Base-by-base conservation (phyloP, 53 echinoderm and acorn worm species). In the Arbacia lixula region DNA sequence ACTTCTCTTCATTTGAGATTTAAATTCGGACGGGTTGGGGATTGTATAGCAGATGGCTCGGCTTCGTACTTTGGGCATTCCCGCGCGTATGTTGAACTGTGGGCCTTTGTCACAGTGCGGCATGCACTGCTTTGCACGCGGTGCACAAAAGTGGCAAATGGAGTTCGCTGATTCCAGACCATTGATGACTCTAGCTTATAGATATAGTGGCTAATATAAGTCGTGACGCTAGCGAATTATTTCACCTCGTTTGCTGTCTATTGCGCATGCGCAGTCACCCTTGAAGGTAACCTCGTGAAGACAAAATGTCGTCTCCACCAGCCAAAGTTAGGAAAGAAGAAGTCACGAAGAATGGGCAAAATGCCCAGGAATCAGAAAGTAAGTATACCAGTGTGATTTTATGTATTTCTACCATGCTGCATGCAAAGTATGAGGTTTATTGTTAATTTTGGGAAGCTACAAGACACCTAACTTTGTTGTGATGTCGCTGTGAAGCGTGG, bases 311-410 rank as follows among this genome's bases (percentile, higher is more conserved):
- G 79, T 78, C 79, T 60, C 79, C 79, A 60, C 79, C 79, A 78
- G 79, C 79, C 37, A 96, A 96, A 93, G 86, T 96, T 87, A 89
- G 92, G 89, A 96, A 96, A 88, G 97, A 94, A 89, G 97, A 96
- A 85, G 85, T 91, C 73, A 91, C 91, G 83, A 96, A 96, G 81
- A 96, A 96, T 90, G 97, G 97, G 67, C 91, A 96, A 84, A 91
- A 96, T 87, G 93, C 83, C 63, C 93, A 91, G 35, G 97, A 96
- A 86, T 85, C 87, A 52, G 96, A 91, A 67, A 87, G 96, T 93
- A 77, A 95, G 90, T 78, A 60, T 39, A 28, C 40, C 46, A 3
- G 14, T 39, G 17, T 78, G 29, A 60, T 60, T 78, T 38, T 17
- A 37, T 60, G 60, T 42, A 78, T 39, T 78, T 1, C 25, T 24